Evolutionary conservation across 2,113 vertebrate genomes (phyloP), one percentile per base, ranked within the genome.

Genomic region (Tympanuchus pallidicinctus): DNA sequence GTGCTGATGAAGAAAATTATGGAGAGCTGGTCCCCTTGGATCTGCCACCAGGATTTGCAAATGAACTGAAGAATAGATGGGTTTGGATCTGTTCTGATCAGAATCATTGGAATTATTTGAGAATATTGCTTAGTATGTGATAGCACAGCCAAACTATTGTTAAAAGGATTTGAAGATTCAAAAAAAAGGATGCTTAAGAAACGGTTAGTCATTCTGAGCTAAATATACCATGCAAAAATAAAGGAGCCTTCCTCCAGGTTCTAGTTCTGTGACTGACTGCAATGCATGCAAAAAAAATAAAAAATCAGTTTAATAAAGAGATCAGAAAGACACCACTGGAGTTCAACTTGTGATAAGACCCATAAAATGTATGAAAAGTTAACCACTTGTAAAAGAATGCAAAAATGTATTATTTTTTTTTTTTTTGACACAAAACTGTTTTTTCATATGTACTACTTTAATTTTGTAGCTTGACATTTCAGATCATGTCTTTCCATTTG

Each of bases 401-500:
- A 92, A 93, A 78, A 97, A 96, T 75, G 56, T 67, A 32, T 95
- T 57, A 54, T 76, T 6, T 4, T 69, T 92, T 97, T 97, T 71
- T 93, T 97, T 19, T 95, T 92, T 84, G 32, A 93, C 91, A 89
- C 72, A 79, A 80, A 92, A 74, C 76, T 94, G 91, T 76, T 97
- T 97, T 54, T 96, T 93, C 97, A 90, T 96, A 69, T 94, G 94
- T 97, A 94, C 94, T 83, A 77, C 72, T 98, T 98, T 98, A 90
- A 97, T 97, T 98, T 97, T 97, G 91, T 97, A 97, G 92, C 81
- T 95, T 97, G 92, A 90, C 94, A 96, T 95, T 95, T 93, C 95
- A 86, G 47, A 90, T 95, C 92, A 95, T 97, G 65, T 97, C 97
- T 84, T 97, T 97, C 96, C 97, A 97, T 97, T 91, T 97, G 79